Percentiles rank a stretch among this genome's conserved stretches.
These are phyloP conservation scores for Diploscapter pachys DNA, from an alignment of 1,140 invertebrate species.

Conservation along the genomic window DNA sequence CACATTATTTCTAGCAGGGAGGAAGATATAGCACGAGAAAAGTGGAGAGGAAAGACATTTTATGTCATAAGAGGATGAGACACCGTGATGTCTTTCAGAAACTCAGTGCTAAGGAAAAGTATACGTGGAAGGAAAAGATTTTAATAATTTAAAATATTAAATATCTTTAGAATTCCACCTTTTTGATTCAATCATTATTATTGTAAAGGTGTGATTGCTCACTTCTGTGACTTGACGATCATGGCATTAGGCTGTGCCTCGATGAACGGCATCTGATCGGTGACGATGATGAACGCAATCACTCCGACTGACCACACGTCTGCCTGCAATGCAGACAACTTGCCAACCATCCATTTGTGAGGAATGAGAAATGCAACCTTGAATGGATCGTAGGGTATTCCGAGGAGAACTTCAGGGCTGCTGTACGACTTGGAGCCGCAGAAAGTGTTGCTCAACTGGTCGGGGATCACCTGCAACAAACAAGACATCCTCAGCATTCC, in stretches of 20 bases:
- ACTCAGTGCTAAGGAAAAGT: no score
- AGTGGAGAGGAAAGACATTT: no score
- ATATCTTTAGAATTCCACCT: no score
- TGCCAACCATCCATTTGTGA: no score
- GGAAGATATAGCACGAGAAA: no score
- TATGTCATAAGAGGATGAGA: no score
- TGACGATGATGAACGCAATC: slow-evolving; percentile 4
- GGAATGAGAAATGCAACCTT: slow-evolving; percentile 28
- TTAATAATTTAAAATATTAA: no score
- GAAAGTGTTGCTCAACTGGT: slow-evolving; percentile 43
- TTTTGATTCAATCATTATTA: no score
- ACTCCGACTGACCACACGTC: slow-evolving; percentile 1
- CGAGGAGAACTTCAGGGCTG: slow-evolving; percentile 68
- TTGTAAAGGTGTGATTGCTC: background rate
- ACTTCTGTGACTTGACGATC: slow-evolving; percentile 9
- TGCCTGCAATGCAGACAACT: background rate
- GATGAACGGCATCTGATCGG: slow-evolving; percentile 14
- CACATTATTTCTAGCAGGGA: no score
- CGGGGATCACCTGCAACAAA: slow-evolving; percentile 13
- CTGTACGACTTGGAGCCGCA: slow-evolving; percentile 71
- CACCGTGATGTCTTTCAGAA: no score
- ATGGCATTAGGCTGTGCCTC: background rate
- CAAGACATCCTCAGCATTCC: background rate
- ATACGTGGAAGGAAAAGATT: no score
- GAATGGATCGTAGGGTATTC: slow-evolving; percentile 29